Conservation (phyloP, 2,888 invertebrate genomes). For the Hoplodrina ambigua region DNA sequence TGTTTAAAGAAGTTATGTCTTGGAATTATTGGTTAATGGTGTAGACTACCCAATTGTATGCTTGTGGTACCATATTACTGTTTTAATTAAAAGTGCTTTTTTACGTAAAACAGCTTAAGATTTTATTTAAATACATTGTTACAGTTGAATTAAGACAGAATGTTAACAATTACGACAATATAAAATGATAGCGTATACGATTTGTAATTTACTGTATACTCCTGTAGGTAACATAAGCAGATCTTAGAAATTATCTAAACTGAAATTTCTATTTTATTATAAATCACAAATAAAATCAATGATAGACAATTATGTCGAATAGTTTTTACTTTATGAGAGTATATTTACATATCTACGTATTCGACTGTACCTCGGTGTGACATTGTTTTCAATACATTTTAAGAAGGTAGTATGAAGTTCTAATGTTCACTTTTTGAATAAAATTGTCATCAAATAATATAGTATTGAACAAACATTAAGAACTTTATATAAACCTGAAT, state of each 20-base stretch:
- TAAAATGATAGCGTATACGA: conserved; percentile 65
- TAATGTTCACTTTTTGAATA: conserved; percentile 15
- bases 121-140: conserved; percentile 14
- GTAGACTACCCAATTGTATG: neutral
- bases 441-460: neutral
- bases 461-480: conserved; percentile 21
- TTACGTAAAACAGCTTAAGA: neutral
- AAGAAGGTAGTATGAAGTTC: conserved; percentile 21
- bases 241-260: conserved; percentile 42
- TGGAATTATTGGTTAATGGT: too few relatives aligned
- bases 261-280: conserved; percentile 55
- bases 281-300: conserved; percentile 46
- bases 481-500: conserved; percentile 34
- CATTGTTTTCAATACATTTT: conserved; percentile 42
- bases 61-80: neutral
- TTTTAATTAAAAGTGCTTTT: conserved; percentile 13
- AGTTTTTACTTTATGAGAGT: conserved; percentile 53
- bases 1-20: too few relatives aligned
- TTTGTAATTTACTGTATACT: conserved; percentile 67
- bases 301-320: conserved; percentile 30
- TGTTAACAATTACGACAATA: conserved; percentile 60
- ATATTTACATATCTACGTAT: conserved; percentile 66
- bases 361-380: conserved; percentile 40
- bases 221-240: conserved; percentile 54
- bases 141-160: conserved; percentile 26